phyloP scores from a whole-genome alignment of 2,888 invertebrate species.

The Seira musarum region DNA sequence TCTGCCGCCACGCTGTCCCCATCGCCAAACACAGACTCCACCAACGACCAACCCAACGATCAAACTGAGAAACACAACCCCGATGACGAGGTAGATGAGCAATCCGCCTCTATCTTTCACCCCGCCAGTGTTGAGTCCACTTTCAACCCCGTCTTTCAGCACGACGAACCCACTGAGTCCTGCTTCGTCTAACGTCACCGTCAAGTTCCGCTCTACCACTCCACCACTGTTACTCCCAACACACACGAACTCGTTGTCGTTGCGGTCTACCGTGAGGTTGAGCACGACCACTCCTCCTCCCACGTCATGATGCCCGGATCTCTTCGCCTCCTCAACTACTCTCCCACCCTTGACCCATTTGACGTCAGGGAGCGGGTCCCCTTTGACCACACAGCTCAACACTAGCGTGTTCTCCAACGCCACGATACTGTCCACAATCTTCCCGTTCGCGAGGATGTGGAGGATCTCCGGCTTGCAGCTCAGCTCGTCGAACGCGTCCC shows the following conservation, averaged over 20 bases:
- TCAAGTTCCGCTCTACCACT: constrained; percentile 82
- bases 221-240: constrained; percentile 85
- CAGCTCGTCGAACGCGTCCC: constrained; percentile 82
- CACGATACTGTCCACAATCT: constrained; percentile 39
- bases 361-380: constrained; percentile 87
- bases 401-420: constrained; percentile 89
- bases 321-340: constrained; percentile 41
- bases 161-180: constrained; percentile 33
- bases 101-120: constrained; percentile 14
- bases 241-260: constrained; percentile 89
- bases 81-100: constrained; percentile 35
- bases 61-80: constrained; percentile 26
- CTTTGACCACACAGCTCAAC: constrained; percentile 85
- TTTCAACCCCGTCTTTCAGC: constrained; percentile 25
- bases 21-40: constrained; percentile 39
- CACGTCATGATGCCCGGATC: neutral
- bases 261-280: constrained; percentile 84
- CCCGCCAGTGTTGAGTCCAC: neutral
- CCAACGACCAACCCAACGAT: constrained; percentile 35
- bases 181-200: constrained; percentile 74
- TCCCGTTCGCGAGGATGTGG: constrained; percentile 57
- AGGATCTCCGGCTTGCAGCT: constrained; percentile 84
- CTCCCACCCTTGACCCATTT: constrained; percentile 86
- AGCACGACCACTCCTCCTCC: constrained; percentile 16
- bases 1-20: constrained; percentile 22